phyloP scores from a whole-genome alignment of 1,140 invertebrate species.

The Aphelinus certus region DNA sequence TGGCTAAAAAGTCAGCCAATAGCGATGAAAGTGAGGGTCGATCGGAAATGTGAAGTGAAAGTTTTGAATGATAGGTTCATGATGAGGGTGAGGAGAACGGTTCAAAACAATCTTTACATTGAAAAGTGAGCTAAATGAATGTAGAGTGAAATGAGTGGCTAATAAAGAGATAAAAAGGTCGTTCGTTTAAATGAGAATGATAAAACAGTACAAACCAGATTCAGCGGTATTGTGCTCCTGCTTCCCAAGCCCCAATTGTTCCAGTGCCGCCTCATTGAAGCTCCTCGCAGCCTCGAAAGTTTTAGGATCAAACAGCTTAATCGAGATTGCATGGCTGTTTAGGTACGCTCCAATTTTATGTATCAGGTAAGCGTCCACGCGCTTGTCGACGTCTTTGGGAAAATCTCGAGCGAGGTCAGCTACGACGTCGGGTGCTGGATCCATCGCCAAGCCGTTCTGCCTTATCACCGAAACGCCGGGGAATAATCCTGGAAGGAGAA shows the following conservation, averaged over 20 bases:
- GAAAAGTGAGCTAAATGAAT: background rate
- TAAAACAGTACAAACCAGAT: constrained; percentile 47
- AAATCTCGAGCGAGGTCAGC: constrained; percentile 77
- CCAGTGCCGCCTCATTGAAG: constrained; percentile 60
- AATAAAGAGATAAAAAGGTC: background rate
- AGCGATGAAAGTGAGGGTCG: too few relatives aligned
- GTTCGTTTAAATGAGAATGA: background rate
- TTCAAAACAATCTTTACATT: background rate
- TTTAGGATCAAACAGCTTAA: constrained; percentile 76
- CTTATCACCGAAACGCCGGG: constrained; percentile 78
- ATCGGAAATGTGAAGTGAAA: too few relatives aligned
- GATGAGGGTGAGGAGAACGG: too few relatives aligned
- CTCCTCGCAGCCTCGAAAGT: constrained; percentile 69
- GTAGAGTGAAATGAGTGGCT: background rate
- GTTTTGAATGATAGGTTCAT: too few relatives aligned
- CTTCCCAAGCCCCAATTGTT: constrained; percentile 51
- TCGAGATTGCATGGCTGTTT: constrained; percentile 76
- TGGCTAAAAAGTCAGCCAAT: too few relatives aligned
- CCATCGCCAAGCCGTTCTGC: constrained; percentile 66
- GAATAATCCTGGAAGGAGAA: constrained; percentile 61
- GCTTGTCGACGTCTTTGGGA: constrained; percentile 78
- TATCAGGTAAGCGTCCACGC: constrained; percentile 79
- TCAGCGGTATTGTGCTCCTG: constrained; percentile 43
- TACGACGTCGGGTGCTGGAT: constrained; percentile 73
- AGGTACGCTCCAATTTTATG: constrained; percentile 77